Evolutionary conservation across 2,888 invertebrate genomes (phyloP).

Genomic region (Isotomurus palustris): DNA sequence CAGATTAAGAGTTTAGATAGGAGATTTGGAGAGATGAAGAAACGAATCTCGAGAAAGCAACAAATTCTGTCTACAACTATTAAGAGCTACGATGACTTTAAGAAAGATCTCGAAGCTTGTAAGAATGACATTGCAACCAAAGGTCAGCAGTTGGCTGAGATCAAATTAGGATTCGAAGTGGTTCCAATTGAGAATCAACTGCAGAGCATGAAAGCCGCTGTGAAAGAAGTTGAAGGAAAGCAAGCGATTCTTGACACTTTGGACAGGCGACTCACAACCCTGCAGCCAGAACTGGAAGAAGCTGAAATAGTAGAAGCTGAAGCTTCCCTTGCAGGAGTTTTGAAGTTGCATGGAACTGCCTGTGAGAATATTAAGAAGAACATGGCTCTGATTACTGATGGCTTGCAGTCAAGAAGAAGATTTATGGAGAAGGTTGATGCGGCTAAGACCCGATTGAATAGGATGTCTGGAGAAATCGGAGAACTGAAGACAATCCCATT

Average conservation of each 20-base stretch:
- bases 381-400: constrained; percentile 63
- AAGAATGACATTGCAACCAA: constrained; percentile 53
- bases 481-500: constrained; percentile 59
- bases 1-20: constrained; percentile 76
- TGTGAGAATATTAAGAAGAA: constrained; percentile 66
- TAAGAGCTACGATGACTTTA: constrained; percentile 75
- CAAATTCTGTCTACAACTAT: constrained; percentile 72
- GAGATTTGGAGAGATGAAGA: constrained; percentile 75
- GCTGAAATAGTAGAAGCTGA: constrained; percentile 76
- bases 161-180: constrained; percentile 68
- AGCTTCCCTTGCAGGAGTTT: constrained; percentile 64
- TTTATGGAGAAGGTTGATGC: constrained; percentile 74
- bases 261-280: constrained; percentile 74
- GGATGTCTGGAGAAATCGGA: constrained; percentile 67
- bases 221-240: constrained; percentile 81
- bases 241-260: constrained; percentile 75
- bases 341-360: constrained; percentile 70
- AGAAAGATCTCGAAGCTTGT: constrained; percentile 56
- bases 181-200: constrained; percentile 70
- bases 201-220: constrained; percentile 60
- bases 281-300: constrained; percentile 78
- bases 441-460: constrained; percentile 71
- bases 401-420: constrained; percentile 65
- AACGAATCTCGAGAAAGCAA: constrained; percentile 79
- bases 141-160: constrained; percentile 54